Evolutionary conservation across 1,140 invertebrate genomes (phyloP).

Genomic region (Drosophila tani): DNA sequence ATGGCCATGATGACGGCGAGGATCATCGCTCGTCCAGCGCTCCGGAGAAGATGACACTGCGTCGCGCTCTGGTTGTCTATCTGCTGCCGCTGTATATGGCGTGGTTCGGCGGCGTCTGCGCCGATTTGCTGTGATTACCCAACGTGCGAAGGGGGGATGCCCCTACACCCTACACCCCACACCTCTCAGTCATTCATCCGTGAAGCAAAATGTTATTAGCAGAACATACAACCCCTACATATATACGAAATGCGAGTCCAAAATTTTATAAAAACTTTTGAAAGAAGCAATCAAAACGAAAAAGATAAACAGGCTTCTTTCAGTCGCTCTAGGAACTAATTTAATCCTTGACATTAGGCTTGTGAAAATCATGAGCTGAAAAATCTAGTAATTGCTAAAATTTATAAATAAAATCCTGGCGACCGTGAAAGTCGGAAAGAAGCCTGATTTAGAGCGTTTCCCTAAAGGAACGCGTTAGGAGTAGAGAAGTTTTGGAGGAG

Average conservation of each 20-base stretch:
- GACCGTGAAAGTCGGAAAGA: neutral
- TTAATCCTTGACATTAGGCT: neutral
- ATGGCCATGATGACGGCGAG: slow-evolving; percentile 36
- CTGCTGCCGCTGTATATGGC: slow-evolving; percentile 92
- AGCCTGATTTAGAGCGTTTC: slow-evolving; percentile 8
- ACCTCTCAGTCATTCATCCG: slow-evolving; percentile 80
- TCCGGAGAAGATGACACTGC: slow-evolving; percentile 86
- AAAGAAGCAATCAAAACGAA: slow-evolving; percentile 67
- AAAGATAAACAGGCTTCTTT: slow-evolving; percentile 4
- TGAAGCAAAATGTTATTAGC: slow-evolving; percentile 81
- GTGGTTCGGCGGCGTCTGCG: slow-evolving; percentile 92
- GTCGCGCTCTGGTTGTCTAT: slow-evolving; percentile 89
- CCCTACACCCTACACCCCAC: slow-evolving; percentile 43
- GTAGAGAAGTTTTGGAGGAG: slow-evolving; percentile 34
- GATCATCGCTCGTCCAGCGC: slow-evolving; percentile 52
- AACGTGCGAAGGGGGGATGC: slow-evolving; percentile 27
- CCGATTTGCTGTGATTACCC: slow-evolving; percentile 91
- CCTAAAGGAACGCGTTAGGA: neutral
- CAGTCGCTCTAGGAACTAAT: neutral
- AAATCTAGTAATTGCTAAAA: slow-evolving; percentile 1
- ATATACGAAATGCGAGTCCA: slow-evolving; percentile 81
- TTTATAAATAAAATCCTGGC: neutral
- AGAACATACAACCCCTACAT: slow-evolving; percentile 44
- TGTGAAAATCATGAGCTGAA: slow-evolving; percentile 4
- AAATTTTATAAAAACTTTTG: slow-evolving; percentile 83